phyloP scores from a whole-genome alignment of 2,797 vertebrate genomes.

The Sylvilagus floridanus region DNA sequence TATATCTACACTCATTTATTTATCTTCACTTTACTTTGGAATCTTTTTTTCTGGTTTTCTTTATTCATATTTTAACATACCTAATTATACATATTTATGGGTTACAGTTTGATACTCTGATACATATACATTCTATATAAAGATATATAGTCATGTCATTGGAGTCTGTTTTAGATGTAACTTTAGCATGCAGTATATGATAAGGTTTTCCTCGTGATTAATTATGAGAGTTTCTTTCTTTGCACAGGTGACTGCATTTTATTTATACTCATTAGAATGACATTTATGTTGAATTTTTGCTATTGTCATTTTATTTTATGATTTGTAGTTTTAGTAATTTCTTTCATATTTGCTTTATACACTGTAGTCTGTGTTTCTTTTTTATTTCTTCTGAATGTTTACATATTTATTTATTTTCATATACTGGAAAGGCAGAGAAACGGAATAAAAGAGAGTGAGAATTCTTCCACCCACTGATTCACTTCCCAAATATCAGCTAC shows the following conservation, averaged over 20 bases:
- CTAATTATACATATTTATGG: too few relatives aligned
- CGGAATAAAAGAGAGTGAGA: too few relatives aligned
- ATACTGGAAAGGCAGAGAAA: too few relatives aligned
- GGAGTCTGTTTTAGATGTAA: not conserved
- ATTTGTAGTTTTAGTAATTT: not conserved
- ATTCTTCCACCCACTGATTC: too few relatives aligned
- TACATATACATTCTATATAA: too few relatives aligned
- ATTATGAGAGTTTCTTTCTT: not conserved
- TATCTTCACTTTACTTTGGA: not conserved
- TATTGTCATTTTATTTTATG: not conserved
- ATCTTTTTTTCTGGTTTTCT: not conserved
- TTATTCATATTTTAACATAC: not conserved
- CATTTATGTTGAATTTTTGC: not conserved
- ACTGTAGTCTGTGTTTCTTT: not conserved
- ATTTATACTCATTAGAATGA: not conserved
- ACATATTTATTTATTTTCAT: too few relatives aligned
- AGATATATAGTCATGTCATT: not conserved
- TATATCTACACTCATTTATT: not conserved
- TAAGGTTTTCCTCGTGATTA: not conserved
- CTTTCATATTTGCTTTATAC: not conserved
- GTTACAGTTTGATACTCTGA: too few relatives aligned
- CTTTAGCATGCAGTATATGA: not conserved
- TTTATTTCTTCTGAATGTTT: too few relatives aligned
- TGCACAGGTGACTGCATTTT: too few relatives aligned
- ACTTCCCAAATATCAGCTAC: too few relatives aligned